Evolutionary conservation across 2,888 invertebrate species (phyloP), one percentile per base, ranked within the genome.

Genomic region (Electrophaes corylata): DNA sequence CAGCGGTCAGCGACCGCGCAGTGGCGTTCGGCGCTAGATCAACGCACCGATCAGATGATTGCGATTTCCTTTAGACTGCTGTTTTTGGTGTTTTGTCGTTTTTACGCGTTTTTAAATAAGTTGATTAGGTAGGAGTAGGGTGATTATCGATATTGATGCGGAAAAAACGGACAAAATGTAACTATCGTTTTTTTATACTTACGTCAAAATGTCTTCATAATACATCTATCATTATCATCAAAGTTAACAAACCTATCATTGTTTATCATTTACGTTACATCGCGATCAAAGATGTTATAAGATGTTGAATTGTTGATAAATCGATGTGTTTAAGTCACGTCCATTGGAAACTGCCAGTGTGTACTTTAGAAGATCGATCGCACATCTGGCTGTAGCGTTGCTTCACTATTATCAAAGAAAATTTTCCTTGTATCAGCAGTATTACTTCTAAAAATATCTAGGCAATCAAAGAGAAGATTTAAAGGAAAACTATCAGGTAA

Each of bases 291-390:
- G 16, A 18, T 18, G 26, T 14, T 18, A 29, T 20, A 20, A 23
- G 20, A 12, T 41, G 41, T 18, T 39, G 3, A 47, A 45, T 53
- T 62, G 58, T 62, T 65, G 65, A 61, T 26, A 54, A 8, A 50
- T 56, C 50, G 43, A 43, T 41, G 29, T 61, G 58, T 58, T 54
- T 45, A 18, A 5, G 45, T 48, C 61, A 61, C 61, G 65, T 63
- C 18, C 47, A 43, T 46, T 19, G 67, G 67, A 67, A 67, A 62
- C 47, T 64, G 31, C 64, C 67, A 35, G 31, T 67, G 67, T 65
- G 50, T 67, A 64, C 49, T 33, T 23, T 48, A 46, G 3, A 26
- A 49, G 52, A 63, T 61, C 63, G 65, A 63, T 62, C 43, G 41
- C 19, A 12, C 45, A 56, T 58, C 61, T 63, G 59, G 41, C 44